Percentiles rank a stretch among this genome's conserved stretches.
phyloP scores from a whole-genome alignment of 2,113 vertebrate genomes.

The Phalacrocorax brasilianus region DNA sequence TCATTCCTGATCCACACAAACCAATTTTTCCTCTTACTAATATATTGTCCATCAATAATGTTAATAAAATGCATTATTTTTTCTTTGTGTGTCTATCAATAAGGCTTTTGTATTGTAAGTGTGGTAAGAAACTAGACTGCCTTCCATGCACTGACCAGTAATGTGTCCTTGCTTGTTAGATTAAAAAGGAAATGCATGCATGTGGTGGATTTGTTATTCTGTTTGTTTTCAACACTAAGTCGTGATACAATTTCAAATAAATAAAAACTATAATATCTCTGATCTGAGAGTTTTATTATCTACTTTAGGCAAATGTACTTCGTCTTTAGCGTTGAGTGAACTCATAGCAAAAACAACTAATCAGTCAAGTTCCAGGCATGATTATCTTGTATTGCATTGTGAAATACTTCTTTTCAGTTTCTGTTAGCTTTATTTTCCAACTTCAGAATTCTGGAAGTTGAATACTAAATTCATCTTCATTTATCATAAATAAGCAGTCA shows the following conservation, averaged over 20 bases:
- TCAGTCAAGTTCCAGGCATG: not conserved
- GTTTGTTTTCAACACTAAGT: not conserved
- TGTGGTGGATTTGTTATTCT: not conserved
- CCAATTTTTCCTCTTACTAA: not conserved
- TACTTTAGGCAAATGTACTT: not conserved
- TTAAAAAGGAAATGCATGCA: not conserved
- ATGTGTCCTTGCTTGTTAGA: not conserved
- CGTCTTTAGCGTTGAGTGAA: not conserved
- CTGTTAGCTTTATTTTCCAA: not conserved
- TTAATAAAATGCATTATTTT: not conserved
- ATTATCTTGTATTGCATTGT: not conserved
- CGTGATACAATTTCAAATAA: not conserved
- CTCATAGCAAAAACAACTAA: not conserved
- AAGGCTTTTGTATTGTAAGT: not conserved
- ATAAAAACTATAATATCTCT: not conserved
- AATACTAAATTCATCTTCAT: not conserved
- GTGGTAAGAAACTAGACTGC: not conserved
- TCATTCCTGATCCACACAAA: not conserved
- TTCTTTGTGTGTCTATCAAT: accelerated
- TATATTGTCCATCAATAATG: not conserved
- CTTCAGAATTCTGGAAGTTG: not conserved
- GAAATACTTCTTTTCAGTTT: not conserved
- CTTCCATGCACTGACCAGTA: not conserved
- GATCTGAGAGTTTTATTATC: not conserved
- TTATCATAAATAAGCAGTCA: not conserved